Conservation (phyloP, 1,140 invertebrate species). For the Oryctes rhinoceros region DNA sequence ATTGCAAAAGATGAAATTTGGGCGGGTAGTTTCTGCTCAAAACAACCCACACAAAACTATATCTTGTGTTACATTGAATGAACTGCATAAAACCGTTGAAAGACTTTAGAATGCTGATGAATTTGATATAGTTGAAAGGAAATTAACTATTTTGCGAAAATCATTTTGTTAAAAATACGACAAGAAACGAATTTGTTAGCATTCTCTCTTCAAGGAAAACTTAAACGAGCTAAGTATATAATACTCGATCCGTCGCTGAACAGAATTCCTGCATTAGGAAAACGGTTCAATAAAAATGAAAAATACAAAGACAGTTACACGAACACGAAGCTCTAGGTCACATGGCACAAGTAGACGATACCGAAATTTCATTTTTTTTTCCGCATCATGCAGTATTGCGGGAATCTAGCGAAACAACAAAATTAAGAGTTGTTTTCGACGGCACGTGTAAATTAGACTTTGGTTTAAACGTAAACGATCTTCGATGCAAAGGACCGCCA, state of each 20-base stretch:
- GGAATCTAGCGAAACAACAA: not conserved
- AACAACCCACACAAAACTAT: not conserved
- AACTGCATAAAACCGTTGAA: not conserved
- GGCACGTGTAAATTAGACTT: not conserved
- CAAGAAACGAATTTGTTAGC: not conserved
- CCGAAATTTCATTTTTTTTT: not conserved
- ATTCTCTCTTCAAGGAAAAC: not conserved
- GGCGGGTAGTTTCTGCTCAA: too few species aligned
- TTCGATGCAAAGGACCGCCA: not conserved
- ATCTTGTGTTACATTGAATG: not conserved
- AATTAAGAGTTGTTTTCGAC: too few species aligned
- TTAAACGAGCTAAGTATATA: not conserved
- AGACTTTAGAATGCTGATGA: not conserved
- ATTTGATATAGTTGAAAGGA: not conserved
- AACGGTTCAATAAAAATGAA: not conserved
- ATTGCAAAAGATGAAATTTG: too few species aligned
- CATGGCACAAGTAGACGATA: not conserved
- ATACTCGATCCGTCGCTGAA: not conserved
- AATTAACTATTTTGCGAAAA: not conserved
- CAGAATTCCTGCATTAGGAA: not conserved
- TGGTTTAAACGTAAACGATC: not conserved
- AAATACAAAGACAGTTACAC: not conserved
- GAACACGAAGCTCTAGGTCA: too few species aligned
- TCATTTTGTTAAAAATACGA: not conserved
- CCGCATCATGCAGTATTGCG: not conserved